Evolutionary conservation across 92 coral and sea anemone species (phyloP).

Genomic region (Desmophyllum pertusum): DNA sequence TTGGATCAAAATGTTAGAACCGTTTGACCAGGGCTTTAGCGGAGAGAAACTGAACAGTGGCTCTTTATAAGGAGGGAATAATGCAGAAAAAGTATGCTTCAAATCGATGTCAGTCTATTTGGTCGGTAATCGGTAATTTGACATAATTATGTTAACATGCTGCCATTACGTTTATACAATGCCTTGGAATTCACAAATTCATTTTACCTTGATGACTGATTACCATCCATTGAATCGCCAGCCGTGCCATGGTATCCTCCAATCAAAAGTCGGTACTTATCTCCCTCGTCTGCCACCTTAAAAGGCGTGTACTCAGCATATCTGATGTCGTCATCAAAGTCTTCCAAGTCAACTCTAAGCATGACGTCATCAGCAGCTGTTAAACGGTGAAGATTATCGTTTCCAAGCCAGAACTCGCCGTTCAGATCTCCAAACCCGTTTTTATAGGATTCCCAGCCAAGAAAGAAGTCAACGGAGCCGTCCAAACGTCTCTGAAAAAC

Average conservation of each 20-base stretch:
- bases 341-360: slow-evolving; percentile 55
- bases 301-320: slow-evolving; percentile 48
- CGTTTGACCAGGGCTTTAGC: too few relatives aligned
- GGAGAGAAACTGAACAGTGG: too few relatives aligned
- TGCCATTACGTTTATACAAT: too few relatives aligned
- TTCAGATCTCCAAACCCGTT: slow-evolving; percentile 51
- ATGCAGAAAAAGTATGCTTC: too few relatives aligned
- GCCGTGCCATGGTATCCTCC: slow-evolving; percentile 38
- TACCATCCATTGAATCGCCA: not conserved
- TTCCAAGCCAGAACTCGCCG: slow-evolving; percentile 66
- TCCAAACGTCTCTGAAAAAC: slow-evolving; percentile 48
- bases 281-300: slow-evolving; percentile 38
- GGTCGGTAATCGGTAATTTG: too few relatives aligned
- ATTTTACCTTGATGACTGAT: not conserved
- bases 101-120: too few relatives aligned
- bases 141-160: too few relatives aligned
- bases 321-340: slow-evolving; percentile 11
- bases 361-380: slow-evolving; percentile 8
- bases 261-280: slow-evolving; percentile 33
- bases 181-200: not conserved
- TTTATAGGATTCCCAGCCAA: slow-evolving; percentile 49
- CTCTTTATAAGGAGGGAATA: too few relatives aligned
- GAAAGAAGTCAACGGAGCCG: slow-evolving; percentile 40
- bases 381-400: slow-evolving; percentile 54
- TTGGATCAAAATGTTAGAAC: too few relatives aligned